Evolutionary conservation across 2,113 vertebrate species (phyloP).

Genomic region (Noctilio leporinus): DNA sequence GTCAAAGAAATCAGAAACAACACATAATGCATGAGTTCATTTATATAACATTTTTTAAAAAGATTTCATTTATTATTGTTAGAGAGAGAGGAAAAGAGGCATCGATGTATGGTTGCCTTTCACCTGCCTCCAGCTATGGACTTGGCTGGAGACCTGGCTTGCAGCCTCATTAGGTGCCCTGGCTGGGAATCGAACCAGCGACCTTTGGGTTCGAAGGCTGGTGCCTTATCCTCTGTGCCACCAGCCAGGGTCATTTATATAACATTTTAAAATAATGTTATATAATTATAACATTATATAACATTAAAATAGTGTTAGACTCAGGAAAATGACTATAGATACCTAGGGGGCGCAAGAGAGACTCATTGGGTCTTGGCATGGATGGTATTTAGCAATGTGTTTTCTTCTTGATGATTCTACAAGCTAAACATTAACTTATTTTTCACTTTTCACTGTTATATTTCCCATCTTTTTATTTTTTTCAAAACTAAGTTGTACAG

Average conservation of each 20-base stretch:
- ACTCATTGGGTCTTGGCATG: background rate
- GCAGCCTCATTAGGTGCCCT: too few relatives aligned
- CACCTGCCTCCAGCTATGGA: too few relatives aligned
- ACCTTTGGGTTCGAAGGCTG: too few relatives aligned
- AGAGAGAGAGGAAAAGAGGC: too few relatives aligned
- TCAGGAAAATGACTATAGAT: background rate
- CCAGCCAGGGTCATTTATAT: background rate
- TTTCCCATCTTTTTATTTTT: background rate
- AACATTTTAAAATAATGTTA: too few relatives aligned
- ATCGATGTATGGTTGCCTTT: too few relatives aligned
- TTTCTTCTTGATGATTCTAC: background rate
- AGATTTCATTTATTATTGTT: too few relatives aligned
- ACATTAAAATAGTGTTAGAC: background rate
- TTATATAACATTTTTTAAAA: background rate
- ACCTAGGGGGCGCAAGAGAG: background rate
- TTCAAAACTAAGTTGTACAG: background rate
- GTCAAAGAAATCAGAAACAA: background rate
- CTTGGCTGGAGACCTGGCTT: too few relatives aligned
- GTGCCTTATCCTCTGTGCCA: too few relatives aligned
- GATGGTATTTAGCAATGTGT: background rate
- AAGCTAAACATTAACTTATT: background rate
- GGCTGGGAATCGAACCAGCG: too few relatives aligned
- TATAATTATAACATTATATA: too few relatives aligned
- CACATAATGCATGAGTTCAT: background rate
- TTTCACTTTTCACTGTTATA: background rate